Evolutionary conservation across 2,797 vertebrate species (phyloP).

Genomic region (Euphonia xanthogaster): DNA sequence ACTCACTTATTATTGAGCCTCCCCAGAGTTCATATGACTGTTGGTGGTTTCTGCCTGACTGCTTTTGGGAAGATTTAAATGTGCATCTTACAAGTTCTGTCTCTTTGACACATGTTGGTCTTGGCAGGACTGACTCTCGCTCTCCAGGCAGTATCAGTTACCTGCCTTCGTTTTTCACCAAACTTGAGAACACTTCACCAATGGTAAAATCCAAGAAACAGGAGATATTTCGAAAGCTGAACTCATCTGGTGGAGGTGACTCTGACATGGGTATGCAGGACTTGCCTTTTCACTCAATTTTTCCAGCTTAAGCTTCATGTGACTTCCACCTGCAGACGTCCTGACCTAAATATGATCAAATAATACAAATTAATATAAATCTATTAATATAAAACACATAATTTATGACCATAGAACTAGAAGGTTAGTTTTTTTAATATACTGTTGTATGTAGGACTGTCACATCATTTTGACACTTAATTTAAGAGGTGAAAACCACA

Average conservation of each 20-base stretch:
- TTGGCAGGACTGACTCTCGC: conserved; percentile 89
- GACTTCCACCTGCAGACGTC: background rate
- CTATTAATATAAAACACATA: background rate
- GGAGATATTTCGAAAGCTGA: conserved; percentile 99
- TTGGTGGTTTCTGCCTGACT: background rate
- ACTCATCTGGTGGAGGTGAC: conserved; percentile 93
- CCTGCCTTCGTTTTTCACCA: conserved; percentile 97
- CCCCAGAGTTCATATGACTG: background rate
- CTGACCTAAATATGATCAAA: background rate
- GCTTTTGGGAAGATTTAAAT: background rate
- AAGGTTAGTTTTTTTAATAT: background rate
- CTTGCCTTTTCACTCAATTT: conserved; percentile 24
- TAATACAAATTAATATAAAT: background rate
- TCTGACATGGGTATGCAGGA: conserved; percentile 96
- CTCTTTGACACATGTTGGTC: background rate
- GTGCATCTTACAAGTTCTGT: background rate
- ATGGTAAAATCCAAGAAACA: conserved; percentile 99
- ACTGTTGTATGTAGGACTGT: background rate
- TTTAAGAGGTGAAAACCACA: background rate
- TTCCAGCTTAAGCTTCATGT: background rate
- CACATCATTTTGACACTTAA: background rate
- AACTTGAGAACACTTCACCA: conserved; percentile 94
- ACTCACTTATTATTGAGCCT: background rate
- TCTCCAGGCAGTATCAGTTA: conserved; percentile 93
- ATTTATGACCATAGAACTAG: background rate